Evolutionary conservation across 2,797 vertebrate species (phyloP).

Genomic region (Neosalanx taihuensis): DNA sequence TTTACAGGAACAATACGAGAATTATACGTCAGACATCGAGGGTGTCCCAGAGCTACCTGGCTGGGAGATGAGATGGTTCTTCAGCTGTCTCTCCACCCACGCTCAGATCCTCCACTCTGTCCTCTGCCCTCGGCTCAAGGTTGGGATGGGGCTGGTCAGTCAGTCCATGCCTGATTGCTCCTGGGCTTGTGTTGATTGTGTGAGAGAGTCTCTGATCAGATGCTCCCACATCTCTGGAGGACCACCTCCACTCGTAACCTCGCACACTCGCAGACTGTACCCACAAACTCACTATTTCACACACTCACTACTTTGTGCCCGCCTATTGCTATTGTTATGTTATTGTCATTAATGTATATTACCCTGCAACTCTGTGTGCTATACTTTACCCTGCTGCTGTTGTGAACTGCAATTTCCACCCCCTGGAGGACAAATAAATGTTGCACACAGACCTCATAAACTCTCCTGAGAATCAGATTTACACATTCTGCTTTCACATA

Average conservation of each 20-base stretch:
- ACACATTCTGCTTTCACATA: neutral
- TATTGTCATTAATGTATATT: no score
- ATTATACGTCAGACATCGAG: conserved; percentile 6
- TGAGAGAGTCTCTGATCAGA: neutral
- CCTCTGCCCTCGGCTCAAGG: conserved; percentile 9
- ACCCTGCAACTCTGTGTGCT: no score
- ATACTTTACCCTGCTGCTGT: no score
- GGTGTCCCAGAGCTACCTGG: neutral
- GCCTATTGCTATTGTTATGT: no score
- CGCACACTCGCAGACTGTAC: no score
- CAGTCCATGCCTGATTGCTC: neutral
- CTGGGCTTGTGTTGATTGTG: neutral
- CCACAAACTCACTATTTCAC: neutral
- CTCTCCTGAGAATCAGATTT: no score
- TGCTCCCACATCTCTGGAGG: neutral
- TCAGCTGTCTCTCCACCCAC: neutral
- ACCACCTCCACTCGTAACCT: neutral
- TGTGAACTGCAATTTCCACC: no score
- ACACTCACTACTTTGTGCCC: neutral
- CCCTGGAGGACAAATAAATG: no score
- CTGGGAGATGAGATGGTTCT: neutral
- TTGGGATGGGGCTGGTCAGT: conserved; percentile 3
- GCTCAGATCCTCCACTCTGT: neutral
- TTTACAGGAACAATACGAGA: neutral
- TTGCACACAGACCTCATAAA: no score